Conservation (phyloP, 2,888 invertebrate genomes). For the Diaprepes abbreviatus region DNA sequence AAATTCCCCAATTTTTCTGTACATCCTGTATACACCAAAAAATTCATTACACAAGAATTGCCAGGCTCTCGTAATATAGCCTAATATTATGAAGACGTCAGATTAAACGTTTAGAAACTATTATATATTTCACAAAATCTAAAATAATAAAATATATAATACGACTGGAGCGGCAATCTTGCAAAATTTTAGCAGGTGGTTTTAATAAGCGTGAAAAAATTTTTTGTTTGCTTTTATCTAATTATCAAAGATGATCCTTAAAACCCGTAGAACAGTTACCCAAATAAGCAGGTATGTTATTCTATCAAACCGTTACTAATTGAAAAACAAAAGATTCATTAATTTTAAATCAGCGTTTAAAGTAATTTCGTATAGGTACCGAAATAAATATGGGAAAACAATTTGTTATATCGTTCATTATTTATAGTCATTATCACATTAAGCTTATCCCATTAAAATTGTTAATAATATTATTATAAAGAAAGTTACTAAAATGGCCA, state of each 20-base stretch:
- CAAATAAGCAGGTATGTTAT: constrained; percentile 8
- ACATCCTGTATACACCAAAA: too few relatives aligned
- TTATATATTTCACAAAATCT: too few relatives aligned
- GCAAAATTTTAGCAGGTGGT: constrained; percentile 2
- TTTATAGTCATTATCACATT: constrained; percentile 20
- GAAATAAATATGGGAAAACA: constrained; percentile 21
- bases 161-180: too few relatives aligned
- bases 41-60: too few relatives aligned
- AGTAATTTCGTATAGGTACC: constrained; percentile 11
- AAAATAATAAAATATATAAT: too few relatives aligned
- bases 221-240: constrained; percentile 8
- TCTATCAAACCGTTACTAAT: constrained; percentile 17
- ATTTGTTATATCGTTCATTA: neutral
- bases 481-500: neutral
- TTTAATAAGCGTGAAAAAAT: neutral
- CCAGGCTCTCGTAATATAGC: too few relatives aligned
- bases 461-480: neutral
- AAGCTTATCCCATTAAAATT: constrained; percentile 7
- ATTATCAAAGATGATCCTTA: constrained; percentile 6
- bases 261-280: constrained; percentile 8
- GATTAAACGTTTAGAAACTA: too few relatives aligned
- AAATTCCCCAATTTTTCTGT: too few relatives aligned
- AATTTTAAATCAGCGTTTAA: constrained; percentile 24
- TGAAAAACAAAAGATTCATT: constrained; percentile 25
- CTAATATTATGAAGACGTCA: too few relatives aligned